These are phyloP conservation scores for Turritopsis rubra DNA, from an alignment of 30 jellyfish, hydroid and myxozoan species.

Conservation along the genomic window DNA sequence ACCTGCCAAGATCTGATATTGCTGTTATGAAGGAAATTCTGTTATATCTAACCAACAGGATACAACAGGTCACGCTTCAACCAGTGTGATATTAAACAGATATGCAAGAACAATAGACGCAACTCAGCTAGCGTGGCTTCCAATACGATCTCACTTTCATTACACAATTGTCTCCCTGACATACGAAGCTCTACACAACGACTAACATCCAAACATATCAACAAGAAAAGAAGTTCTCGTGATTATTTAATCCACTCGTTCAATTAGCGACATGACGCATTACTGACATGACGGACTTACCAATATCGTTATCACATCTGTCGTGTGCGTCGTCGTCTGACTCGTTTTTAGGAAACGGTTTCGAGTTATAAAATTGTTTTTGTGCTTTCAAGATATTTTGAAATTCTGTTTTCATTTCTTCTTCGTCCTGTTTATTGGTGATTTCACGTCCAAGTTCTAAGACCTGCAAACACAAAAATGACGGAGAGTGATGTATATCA, in stretches of 20 bases:
- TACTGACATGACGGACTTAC: constrained; percentile 17
- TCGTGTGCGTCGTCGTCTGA: constrained; percentile 54
- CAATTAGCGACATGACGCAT: neutral
- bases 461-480: constrained; percentile 37
- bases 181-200: neutral
- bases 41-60: too few species aligned
- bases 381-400: constrained; percentile 32
- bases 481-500: neutral
- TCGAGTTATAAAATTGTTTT: constrained; percentile 45
- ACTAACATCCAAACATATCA: neutral
- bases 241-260: too few species aligned
- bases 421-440: constrained; percentile 29
- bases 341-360: constrained; percentile 63
- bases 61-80: too few species aligned
- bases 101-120: too few species aligned
- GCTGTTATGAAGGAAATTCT: too few species aligned
- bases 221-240: neutral
- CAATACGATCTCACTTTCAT: too few species aligned
- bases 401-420: constrained; percentile 43
- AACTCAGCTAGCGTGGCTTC: too few species aligned
- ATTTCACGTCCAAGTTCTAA: constrained; percentile 45
- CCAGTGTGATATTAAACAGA: too few species aligned
- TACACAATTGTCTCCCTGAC: too few species aligned
- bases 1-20: too few species aligned
- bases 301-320: constrained; percentile 42